Evolutionary conservation across 2,888 invertebrate genomes (phyloP).

Genomic region (Tolmerus cingulatus): DNA sequence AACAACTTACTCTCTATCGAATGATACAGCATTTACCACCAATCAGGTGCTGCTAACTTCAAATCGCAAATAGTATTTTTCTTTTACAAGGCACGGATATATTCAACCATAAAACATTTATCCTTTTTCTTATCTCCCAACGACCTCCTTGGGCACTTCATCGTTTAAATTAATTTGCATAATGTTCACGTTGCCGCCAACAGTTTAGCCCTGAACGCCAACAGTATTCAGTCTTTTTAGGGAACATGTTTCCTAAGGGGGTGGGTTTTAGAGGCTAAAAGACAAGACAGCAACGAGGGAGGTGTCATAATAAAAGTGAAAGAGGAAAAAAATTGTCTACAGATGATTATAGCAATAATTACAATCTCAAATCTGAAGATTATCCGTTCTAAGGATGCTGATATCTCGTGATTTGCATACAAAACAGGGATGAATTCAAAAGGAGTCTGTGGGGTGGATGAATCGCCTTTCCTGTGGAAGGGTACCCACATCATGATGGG

Average conservation of each 20-base stretch:
- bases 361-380: conserved; percentile 50
- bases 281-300: background rate
- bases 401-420: conserved; percentile 39
- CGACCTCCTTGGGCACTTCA: conserved; percentile 10
- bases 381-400: conserved; percentile 24
- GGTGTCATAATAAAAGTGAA: background rate
- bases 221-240: background rate
- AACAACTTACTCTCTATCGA: conserved; percentile 23
- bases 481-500: background rate
- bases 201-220: background rate
- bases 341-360: conserved; percentile 61
- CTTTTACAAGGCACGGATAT: background rate
- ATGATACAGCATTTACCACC: conserved; percentile 15
- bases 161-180: conserved; percentile 43
- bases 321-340: conserved; percentile 52
- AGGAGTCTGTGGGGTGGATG: background rate
- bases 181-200: conserved; percentile 26
- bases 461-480: background rate
- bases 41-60: conserved; percentile 2
- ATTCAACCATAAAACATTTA: background rate
- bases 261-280: background rate
- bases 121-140: background rate
- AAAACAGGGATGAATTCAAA: background rate
- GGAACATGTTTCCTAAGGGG: background rate
- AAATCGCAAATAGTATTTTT: background rate